phyloP scores from a whole-genome alignment of 2,113 vertebrate species.

The Orientallactaga bullata region DNA sequence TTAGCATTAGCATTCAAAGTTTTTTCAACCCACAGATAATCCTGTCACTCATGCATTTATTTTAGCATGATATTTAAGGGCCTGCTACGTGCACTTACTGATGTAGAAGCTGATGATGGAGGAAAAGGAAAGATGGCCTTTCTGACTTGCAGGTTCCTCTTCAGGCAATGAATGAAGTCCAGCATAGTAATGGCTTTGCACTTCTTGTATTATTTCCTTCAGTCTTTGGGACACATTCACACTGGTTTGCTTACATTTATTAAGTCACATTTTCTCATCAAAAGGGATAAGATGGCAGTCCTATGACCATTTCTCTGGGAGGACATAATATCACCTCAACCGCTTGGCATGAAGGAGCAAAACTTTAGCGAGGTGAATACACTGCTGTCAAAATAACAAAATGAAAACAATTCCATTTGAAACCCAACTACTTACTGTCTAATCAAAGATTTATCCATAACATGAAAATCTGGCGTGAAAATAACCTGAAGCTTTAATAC shows the following conservation, averaged over 20 bases:
- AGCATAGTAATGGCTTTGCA: neutral
- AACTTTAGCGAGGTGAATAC: neutral
- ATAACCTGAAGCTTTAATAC: neutral
- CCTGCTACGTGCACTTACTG: accelerated
- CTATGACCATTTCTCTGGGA: neutral
- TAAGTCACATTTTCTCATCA: neutral
- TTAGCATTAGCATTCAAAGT: neutral
- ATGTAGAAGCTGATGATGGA: neutral
- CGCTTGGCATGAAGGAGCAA: neutral
- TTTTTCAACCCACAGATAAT: neutral
- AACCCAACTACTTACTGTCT: neutral
- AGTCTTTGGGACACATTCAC: neutral
- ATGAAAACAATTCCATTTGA: neutral
- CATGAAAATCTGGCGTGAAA: neutral
- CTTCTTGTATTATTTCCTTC: neutral
- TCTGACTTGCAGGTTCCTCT: neutral
- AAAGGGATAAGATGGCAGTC: neutral
- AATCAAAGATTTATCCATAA: neutral
- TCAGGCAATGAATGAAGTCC: accelerated
- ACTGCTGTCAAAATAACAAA: neutral
- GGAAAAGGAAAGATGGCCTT: neutral
- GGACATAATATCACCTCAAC: neutral
- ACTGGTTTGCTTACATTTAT: neutral
- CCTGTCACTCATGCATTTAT: neutral
- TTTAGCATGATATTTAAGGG: too few species aligned